Conservation (phyloP, 2,797 vertebrate species). For the Myripristis jacobus region DNA sequence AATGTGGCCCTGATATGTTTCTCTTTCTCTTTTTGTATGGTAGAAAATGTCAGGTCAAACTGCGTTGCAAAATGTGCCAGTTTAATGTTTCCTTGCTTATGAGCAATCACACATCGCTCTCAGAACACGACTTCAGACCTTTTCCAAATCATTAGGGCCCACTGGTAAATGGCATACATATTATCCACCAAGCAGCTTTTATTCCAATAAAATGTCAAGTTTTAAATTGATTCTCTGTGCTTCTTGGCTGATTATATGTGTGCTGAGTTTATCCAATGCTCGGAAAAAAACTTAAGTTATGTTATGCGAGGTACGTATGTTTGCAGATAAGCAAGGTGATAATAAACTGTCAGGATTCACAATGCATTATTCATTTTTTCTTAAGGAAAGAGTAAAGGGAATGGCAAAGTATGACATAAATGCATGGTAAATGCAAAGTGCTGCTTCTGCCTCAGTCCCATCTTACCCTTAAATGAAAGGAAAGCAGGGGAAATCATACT, state of each 20-base stretch:
- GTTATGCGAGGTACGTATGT: constrained; percentile 17
- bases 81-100: constrained; percentile 18
- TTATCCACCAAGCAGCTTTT: constrained; percentile 40
- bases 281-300: background rate
- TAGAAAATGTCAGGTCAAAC: constrained; percentile 51
- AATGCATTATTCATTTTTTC: background rate
- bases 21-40: constrained; percentile 12
- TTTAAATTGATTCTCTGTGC: constrained; percentile 33
- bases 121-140: constrained; percentile 45
- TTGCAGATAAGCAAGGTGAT: constrained; percentile 22
- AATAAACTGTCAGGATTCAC: background rate
- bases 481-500: constrained; percentile 33
- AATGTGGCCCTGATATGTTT: background rate
- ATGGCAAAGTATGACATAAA: background rate
- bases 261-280: background rate
- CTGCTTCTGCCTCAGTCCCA: constrained; percentile 15
- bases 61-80: background rate
- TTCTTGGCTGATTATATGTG: constrained; percentile 4
- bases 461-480: constrained; percentile 7
- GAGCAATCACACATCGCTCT: constrained; percentile 19
- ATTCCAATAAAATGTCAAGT: constrained; percentile 54
- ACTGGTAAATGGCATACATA: constrained; percentile 13
- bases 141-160: constrained; percentile 46
- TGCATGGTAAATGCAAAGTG: background rate
- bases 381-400: background rate